phyloP scores from a whole-genome alignment of 1,140 invertebrate species.

The Trinorchestia longiramus region DNA sequence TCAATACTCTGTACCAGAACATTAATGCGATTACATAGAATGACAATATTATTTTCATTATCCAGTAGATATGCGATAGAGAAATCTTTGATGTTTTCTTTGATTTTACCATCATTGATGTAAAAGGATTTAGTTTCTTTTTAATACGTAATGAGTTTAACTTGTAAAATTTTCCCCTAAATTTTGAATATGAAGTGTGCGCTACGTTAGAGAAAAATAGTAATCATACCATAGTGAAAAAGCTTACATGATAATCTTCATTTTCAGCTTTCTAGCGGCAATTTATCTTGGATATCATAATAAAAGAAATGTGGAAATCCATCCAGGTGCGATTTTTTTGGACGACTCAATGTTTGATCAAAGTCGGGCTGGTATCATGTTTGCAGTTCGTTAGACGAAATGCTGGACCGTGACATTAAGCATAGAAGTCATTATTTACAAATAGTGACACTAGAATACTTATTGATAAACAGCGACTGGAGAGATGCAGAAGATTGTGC shows the following conservation, averaged over 20 bases:
- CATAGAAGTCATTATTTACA: neutral
- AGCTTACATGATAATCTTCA: neutral
- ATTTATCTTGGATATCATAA: neutral
- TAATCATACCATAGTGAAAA: neutral
- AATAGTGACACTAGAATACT: neutral
- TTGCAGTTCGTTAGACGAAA: neutral
- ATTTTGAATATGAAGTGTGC: neutral
- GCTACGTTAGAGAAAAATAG: neutral
- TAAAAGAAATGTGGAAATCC: neutral
- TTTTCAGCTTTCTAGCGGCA: neutral
- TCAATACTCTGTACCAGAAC: neutral
- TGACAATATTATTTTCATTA: neutral
- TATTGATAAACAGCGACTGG: constrained; percentile 4
- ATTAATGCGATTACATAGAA: neutral
- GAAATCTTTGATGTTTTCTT: neutral
- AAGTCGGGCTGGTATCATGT: neutral
- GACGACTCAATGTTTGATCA: neutral
- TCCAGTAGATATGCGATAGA: neutral
- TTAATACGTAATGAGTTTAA: neutral
- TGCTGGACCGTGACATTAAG: neutral
- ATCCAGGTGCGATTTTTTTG: neutral
- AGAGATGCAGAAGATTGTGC: constrained; percentile 33
- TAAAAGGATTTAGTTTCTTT: too few relatives aligned
- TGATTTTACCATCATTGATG: too few relatives aligned
- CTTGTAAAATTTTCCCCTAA: neutral